Conservation (phyloP, 2,888 invertebrate species). For the Trichacis sp. region DNA sequence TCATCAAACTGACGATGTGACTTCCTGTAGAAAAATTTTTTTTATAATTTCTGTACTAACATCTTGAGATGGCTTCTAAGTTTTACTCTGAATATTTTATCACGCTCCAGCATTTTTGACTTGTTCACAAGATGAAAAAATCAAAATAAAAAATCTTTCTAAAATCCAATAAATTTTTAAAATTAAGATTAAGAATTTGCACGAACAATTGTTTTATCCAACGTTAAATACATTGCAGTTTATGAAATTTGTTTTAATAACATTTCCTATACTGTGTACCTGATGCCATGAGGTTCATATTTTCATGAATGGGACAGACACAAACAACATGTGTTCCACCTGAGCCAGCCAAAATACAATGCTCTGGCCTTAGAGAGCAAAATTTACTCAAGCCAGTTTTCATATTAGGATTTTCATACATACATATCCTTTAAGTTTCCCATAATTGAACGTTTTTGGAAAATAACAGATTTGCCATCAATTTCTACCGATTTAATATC, state of each 20-base stretch:
- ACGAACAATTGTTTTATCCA: neutral
- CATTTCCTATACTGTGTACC: neutral
- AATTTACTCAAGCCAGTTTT: slow-evolving; percentile 3
- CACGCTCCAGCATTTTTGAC: too few species aligned
- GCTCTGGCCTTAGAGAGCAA: slow-evolving; percentile 6
- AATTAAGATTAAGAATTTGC: too few species aligned
- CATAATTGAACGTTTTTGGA: neutral
- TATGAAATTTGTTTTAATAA: neutral
- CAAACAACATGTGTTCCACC: slow-evolving; percentile 10
- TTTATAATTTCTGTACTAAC: too few species aligned
- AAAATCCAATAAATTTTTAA: too few species aligned
- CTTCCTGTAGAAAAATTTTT: slow-evolving; percentile 1
- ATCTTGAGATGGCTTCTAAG: too few species aligned
- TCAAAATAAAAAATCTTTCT: too few species aligned
- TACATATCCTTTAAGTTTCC: neutral
- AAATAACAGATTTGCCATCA: neutral
- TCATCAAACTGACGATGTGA: slow-evolving; percentile 4
- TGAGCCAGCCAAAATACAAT: slow-evolving; percentile 9
- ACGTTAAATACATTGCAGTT: neutral
- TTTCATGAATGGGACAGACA: neutral
- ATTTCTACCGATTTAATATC: neutral
- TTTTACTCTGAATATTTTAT: too few species aligned
- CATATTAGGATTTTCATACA: neutral
- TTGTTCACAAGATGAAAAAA: too few species aligned
- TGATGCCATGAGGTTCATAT: slow-evolving; percentile 1